These are phyloP conservation scores for Hyposoter dolosus DNA, from an alignment of 2,888 invertebrate genomes.

Conservation along the genomic window DNA sequence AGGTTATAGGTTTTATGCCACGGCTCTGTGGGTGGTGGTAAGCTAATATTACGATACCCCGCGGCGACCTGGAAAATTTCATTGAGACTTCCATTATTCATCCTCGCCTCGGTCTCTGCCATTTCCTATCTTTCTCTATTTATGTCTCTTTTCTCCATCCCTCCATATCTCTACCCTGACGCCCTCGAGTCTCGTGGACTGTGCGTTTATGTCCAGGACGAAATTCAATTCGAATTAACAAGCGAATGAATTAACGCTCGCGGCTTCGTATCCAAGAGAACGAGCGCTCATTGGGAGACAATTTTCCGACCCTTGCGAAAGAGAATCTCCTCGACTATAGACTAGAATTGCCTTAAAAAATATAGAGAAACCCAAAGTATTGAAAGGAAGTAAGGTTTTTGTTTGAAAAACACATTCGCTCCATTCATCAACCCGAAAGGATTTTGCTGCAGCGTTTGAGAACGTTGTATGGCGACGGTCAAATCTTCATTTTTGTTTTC, in stretches of 20 bases:
- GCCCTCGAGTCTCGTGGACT: constrained; percentile 52
- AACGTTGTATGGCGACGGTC: too few species aligned
- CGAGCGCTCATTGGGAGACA: constrained; percentile 29
- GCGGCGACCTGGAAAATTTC: constrained; percentile 84
- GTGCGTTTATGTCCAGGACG: constrained; percentile 66
- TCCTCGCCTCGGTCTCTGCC: constrained; percentile 66
- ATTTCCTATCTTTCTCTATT: constrained; percentile 37
- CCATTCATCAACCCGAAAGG: not conserved
- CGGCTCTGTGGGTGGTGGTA: constrained; percentile 75
- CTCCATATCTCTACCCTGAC: constrained; percentile 22
- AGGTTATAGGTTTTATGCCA: constrained; percentile 70
- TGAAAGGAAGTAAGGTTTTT: constrained; percentile 8
- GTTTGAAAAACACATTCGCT: not conserved
- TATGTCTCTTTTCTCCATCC: constrained; percentile 25
- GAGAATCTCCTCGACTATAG: not conserved
- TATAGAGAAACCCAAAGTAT: constrained; percentile 20
- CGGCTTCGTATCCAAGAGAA: constrained; percentile 52
- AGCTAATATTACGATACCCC: constrained; percentile 84
- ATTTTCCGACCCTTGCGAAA: constrained; percentile 37
- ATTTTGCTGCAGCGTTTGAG: not conserved
- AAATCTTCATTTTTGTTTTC: too few species aligned
- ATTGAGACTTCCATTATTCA: constrained; percentile 84
- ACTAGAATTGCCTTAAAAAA: not conserved
- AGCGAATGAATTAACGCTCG: constrained; percentile 78
- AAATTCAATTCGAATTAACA: constrained; percentile 81